Conservation (phyloP, 2,888 invertebrate species). For the Napeogenes inachia region DNA sequence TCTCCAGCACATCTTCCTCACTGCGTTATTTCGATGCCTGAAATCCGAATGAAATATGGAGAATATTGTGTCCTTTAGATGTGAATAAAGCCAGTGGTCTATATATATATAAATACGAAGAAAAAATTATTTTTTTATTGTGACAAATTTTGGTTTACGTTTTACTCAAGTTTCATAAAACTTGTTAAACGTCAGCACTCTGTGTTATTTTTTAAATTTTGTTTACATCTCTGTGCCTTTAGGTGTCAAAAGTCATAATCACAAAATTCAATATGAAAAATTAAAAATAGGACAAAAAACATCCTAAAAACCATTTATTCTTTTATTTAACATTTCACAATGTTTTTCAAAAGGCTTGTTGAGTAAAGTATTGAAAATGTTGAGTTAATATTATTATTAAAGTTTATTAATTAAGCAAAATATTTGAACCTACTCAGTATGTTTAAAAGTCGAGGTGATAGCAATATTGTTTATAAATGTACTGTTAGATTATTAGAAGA, state of each 20-base stretch:
- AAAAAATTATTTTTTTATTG: no score
- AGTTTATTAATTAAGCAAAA: neutral
- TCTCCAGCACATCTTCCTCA: no score
- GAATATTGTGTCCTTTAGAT: no score
- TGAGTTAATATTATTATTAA: conserved; percentile 12
- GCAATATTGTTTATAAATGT: conserved; percentile 90
- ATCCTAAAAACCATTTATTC: neutral
- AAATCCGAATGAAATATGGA: no score
- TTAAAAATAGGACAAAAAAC: neutral
- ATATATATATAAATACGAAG: no score
- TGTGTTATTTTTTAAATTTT: neutral
- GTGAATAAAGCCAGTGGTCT: no score
- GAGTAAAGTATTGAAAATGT: conserved; percentile 12
- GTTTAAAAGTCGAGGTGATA: conserved; percentile 85
- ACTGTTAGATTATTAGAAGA: conserved; percentile 93
- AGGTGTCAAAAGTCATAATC: conserved; percentile 5
- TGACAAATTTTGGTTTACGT: no score
- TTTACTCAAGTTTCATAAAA: no score
- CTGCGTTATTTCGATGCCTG: no score
- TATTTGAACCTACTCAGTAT: conserved; percentile 42
- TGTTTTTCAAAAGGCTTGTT: neutral
- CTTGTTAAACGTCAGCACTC: neutral
- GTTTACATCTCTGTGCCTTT: neutral
- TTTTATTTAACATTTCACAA: neutral
- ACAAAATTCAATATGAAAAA: conserved; percentile 3